Evolutionary conservation across 1,140 invertebrate genomes (phyloP).

Genomic region (Lepidurus couesii): DNA sequence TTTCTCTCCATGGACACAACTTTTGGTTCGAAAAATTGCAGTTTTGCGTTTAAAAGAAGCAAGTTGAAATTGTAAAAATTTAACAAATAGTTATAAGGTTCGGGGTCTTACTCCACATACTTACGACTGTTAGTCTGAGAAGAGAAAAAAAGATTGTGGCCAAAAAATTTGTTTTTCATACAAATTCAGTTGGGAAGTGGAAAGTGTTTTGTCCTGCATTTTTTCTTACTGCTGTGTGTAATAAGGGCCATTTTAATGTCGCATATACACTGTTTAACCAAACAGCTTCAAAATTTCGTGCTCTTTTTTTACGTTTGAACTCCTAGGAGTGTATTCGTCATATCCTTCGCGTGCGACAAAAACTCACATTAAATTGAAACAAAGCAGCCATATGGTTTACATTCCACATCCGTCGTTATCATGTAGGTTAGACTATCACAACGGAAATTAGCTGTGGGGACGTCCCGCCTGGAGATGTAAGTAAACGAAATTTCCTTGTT

Average conservation of each 20-base stretch:
- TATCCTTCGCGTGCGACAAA: too few relatives aligned
- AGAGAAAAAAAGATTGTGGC: background rate
- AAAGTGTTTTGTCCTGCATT: background rate
- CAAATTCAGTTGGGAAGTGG: background rate
- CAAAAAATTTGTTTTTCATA: constrained; percentile 7
- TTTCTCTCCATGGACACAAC: background rate
- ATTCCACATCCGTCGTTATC: too few relatives aligned
- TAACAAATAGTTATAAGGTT: background rate
- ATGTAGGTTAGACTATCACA: too few relatives aligned
- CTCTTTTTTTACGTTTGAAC: too few relatives aligned
- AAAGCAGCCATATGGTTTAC: too few relatives aligned
- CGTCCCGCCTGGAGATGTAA: too few relatives aligned
- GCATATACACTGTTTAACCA: background rate
- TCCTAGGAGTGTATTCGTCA: too few relatives aligned
- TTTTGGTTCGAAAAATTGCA: background rate
- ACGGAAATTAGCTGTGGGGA: too few relatives aligned
- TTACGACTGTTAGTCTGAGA: background rate
- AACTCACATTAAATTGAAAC: too few relatives aligned
- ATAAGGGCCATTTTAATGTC: constrained; percentile 19
- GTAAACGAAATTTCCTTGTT: background rate
- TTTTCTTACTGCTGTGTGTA: constrained; percentile 19
- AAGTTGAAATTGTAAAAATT: background rate
- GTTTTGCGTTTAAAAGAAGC: background rate
- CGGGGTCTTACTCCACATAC: background rate
- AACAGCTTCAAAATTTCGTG: background rate